Conservation (phyloP, 2,797 vertebrate species). For the Myotis planiceps region DNA sequence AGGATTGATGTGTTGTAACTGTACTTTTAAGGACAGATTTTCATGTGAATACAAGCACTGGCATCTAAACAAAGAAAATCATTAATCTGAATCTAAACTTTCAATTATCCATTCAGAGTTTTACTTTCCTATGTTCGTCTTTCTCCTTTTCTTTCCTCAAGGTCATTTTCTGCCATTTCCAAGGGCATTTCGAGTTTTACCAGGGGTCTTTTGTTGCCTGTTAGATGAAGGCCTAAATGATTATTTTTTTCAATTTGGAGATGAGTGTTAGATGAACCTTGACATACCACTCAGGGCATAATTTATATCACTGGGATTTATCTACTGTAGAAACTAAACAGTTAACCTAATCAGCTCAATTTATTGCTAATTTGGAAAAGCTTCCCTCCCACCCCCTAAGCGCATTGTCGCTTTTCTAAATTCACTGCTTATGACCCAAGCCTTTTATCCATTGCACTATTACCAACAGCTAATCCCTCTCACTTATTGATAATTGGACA, state of each 20-base stretch:
- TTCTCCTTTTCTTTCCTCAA: constrained; percentile 77
- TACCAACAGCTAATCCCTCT: constrained; percentile 89
- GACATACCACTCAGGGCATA: constrained; percentile 80
- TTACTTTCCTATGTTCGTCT: constrained; percentile 63
- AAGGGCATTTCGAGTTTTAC: constrained; percentile 57
- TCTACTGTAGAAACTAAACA: constrained; percentile 87
- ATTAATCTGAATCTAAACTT: constrained; percentile 83
- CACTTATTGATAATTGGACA: constrained; percentile 90
- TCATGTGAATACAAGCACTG: constrained; percentile 72
- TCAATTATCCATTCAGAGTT: constrained; percentile 74
- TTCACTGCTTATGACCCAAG: constrained; percentile 87
- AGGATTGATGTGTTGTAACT: constrained; percentile 62
- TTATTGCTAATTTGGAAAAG: constrained; percentile 89
- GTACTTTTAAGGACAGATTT: constrained; percentile 78
- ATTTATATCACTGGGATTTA: constrained; percentile 84
- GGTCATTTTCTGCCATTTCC: constrained; percentile 79
- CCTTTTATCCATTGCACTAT: constrained; percentile 86
- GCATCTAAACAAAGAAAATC: constrained; percentile 81
- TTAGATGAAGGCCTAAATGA: constrained; percentile 78
- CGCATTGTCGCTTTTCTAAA: constrained; percentile 88
- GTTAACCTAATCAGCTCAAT: constrained; percentile 89
- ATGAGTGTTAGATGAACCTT: constrained; percentile 86
- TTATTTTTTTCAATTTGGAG: constrained; percentile 83
- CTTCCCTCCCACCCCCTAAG: constrained; percentile 74
- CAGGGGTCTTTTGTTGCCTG: constrained; percentile 62